Evolutionary conservation across 2,113 vertebrate genomes (phyloP), one percentile per base, ranked within the genome.

Genomic region (Pampusana beccarii): DNA sequence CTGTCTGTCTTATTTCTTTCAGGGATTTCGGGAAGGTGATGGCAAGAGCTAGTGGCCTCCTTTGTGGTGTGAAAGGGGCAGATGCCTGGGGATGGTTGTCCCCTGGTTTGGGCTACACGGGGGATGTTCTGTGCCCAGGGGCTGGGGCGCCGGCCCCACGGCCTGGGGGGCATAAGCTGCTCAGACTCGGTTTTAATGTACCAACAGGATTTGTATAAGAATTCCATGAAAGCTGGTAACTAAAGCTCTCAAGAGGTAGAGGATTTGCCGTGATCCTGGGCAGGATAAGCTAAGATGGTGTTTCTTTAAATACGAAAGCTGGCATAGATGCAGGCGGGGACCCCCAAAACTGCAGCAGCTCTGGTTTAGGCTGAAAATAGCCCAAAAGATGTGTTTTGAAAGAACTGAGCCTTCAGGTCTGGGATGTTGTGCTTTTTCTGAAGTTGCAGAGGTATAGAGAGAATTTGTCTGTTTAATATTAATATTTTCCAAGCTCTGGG

Each of bases 221-320:
- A 94, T 94, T 88, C 90, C 20, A 15, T 0, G 2, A 94, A 96
- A 91, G 65, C 84, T 80, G 79, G 73, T 73, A 90, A 65, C 81
- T 73, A 69, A 90, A 85, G 53, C 84, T 90, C 90, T 86, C 70
- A 24, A 75, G 79, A 93, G 85, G 74, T 65, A 50, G n/a, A 69
- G 74, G 87, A 95, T 95, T 90, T 90, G 62, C 74, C 58, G 46
- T 54, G 92, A 93, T 90, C 81, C 81, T 70, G 53, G 13, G 16
- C 2, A 6, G 65, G 75, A 78, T 79, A 95, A 95, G 57, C 38
- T 44, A 75, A 54, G 15, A 69, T 7, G 20, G 31, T 46, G 34
- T 70, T 94, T 75, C 86, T 91, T 85, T 75, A 73, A 58, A 86
- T 85, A 29, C 8, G 40, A 50, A 82, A 82, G 57, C 70, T 78